phyloP scores from a whole-genome alignment of 2,113 vertebrate genomes.

The Pollimyrus isidori region DNA sequence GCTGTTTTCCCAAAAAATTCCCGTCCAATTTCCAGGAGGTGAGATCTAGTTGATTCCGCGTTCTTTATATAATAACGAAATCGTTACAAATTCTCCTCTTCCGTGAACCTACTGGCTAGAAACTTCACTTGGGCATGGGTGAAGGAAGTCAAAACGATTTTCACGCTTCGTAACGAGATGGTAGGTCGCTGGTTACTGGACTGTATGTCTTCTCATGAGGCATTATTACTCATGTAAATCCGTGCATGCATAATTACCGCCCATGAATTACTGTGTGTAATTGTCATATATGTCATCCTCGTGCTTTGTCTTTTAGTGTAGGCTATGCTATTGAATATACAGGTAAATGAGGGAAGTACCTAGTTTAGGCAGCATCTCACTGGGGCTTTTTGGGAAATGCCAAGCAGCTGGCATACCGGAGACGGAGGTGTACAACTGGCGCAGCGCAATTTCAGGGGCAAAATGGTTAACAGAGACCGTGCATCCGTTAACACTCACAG shows the following conservation, averaged over 20 bases:
- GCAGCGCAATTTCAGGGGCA: background rate
- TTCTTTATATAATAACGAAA: background rate
- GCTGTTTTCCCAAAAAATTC: background rate
- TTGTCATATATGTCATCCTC: background rate
- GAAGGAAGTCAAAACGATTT: background rate
- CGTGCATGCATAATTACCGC: background rate
- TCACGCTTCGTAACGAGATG: background rate
- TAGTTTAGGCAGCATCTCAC: background rate
- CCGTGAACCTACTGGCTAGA: background rate
- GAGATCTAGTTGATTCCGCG: background rate
- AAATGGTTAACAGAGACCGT: background rate
- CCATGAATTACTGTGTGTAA: background rate
- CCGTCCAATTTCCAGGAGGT: background rate
- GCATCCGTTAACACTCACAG: background rate
- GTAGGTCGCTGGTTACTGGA: background rate
- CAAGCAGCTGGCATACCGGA: background rate
- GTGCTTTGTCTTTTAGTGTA: background rate
- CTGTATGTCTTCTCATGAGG: background rate
- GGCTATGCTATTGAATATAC: background rate
- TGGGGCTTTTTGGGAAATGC: background rate
- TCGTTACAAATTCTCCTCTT: background rate
- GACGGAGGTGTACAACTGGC: background rate
- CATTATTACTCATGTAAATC: background rate
- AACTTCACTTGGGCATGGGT: background rate
- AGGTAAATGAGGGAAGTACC: background rate